These are phyloP conservation scores for Heterohyrax brucei DNA, from an alignment of 2,797 vertebrate genomes.

Conservation along the genomic window DNA sequence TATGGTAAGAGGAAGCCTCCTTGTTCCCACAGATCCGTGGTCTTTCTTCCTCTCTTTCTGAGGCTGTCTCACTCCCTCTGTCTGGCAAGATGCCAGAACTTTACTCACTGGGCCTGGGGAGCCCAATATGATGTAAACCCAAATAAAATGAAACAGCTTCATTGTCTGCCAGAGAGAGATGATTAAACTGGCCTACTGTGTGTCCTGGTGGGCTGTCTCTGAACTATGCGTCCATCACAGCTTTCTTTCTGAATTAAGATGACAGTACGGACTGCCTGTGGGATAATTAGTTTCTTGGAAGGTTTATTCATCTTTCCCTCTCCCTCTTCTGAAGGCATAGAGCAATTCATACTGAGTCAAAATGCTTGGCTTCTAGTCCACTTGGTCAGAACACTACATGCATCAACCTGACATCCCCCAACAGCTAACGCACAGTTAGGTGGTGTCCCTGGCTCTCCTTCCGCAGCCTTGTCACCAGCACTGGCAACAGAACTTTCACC, in stretches of 20 bases:
- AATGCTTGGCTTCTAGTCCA: slow-evolving; percentile 5
- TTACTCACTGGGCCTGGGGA: slow-evolving; percentile 47
- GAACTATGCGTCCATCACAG: not conserved
- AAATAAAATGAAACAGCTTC: slow-evolving; percentile 69
- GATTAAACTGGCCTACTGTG: slow-evolving; percentile 42
- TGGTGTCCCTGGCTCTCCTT: not conserved
- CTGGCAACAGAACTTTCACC: not conserved
- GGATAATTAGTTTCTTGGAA: slow-evolving; percentile 73
- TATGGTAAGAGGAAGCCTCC: not conserved
- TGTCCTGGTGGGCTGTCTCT: slow-evolving; percentile 59
- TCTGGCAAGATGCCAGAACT: not conserved
- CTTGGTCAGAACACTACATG: not conserved
- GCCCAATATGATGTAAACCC: slow-evolving; percentile 9
- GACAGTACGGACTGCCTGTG: not conserved
- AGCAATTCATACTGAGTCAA: slow-evolving; percentile 51
- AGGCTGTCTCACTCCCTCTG: not conserved
- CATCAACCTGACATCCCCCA: not conserved
- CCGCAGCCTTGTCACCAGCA: not conserved
- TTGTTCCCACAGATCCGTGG: not conserved
- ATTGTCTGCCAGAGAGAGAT: slow-evolving; percentile 66
- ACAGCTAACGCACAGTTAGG: not conserved
- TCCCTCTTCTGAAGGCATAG: slow-evolving; percentile 54
- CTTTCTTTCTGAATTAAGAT: not conserved
- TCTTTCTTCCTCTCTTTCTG: not conserved
- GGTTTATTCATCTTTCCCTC: slow-evolving; percentile 64